These are phyloP conservation scores for Callimorpha dominula DNA, from an alignment of 2,888 invertebrate species.

Conservation along the genomic window DNA sequence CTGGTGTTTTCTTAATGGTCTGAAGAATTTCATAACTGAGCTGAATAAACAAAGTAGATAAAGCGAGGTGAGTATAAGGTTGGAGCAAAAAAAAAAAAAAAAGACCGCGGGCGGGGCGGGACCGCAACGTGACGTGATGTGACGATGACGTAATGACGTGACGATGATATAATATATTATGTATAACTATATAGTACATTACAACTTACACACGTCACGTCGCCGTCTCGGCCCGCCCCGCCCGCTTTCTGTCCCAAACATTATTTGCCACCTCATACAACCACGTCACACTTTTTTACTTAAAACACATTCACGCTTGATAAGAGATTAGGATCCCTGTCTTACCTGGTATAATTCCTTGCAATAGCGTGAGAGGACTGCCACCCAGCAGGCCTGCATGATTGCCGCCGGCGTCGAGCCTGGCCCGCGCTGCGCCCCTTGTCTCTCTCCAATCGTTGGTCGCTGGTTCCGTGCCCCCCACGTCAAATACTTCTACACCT, in stretches of 20 bases:
- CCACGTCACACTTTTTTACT: no score
- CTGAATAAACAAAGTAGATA: background rate
- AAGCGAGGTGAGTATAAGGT: background rate
- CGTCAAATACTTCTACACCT: constrained; percentile 70
- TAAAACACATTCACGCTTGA: no score
- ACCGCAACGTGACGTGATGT: background rate
- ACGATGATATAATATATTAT: no score
- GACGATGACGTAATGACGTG: no score
- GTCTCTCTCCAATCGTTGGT: constrained; percentile 51
- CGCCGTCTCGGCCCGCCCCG: no score
- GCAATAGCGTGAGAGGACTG: constrained; percentile 90
- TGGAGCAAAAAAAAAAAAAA: no score
- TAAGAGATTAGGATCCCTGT: background rate
- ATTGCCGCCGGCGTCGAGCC: constrained; percentile 73
- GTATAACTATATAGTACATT: no score
- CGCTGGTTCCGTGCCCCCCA: constrained; percentile 38
- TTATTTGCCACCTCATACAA: background rate
- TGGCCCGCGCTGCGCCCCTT: constrained; percentile 64
- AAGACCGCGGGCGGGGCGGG: background rate
- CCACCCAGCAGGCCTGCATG: constrained; percentile 85
- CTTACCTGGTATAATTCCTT: constrained; percentile 93
- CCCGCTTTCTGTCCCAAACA: background rate
- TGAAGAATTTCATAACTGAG: rapidly evolving
- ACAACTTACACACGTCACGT: no score
- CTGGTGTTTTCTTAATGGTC: no score